These are phyloP conservation scores for Peribatodes rhomboidaria DNA, from an alignment of 2,888 invertebrate species.

Conservation along the genomic window DNA sequence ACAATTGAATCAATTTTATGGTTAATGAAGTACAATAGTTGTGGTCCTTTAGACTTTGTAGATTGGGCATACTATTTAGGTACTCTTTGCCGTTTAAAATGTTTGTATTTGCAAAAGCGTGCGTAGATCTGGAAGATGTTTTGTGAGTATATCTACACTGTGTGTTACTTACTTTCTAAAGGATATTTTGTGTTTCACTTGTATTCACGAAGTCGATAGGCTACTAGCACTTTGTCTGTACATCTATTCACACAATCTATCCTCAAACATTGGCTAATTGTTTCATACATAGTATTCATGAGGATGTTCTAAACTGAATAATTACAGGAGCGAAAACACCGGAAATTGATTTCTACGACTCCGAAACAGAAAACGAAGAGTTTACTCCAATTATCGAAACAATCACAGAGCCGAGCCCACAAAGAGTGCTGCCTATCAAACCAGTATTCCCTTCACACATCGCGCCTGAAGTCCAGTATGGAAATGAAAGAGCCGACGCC, in stretches of 20 bases:
- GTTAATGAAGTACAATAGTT: background rate
- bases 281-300: slow-evolving; percentile 29
- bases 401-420: slow-evolving; percentile 54
- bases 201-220: background rate
- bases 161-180: background rate
- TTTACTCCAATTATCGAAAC: slow-evolving; percentile 58
- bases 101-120: background rate
- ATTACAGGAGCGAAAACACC: slow-evolving; percentile 78
- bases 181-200: background rate
- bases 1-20: background rate
- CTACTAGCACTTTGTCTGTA: background rate
- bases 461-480: slow-evolving; percentile 83
- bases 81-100: background rate
- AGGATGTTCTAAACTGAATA: slow-evolving; percentile 50
- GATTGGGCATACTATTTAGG: background rate
- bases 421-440: slow-evolving; percentile 65
- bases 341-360: slow-evolving; percentile 82
- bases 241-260: background rate
- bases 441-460: slow-evolving; percentile 80
- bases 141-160: background rate
- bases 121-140: background rate
- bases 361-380: slow-evolving; percentile 61
- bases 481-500: slow-evolving; percentile 78
- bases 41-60: background rate
- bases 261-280: background rate